Evolutionary conservation across 1,140 invertebrate species (phyloP).

Genomic region (Whitmania pigra): DNA sequence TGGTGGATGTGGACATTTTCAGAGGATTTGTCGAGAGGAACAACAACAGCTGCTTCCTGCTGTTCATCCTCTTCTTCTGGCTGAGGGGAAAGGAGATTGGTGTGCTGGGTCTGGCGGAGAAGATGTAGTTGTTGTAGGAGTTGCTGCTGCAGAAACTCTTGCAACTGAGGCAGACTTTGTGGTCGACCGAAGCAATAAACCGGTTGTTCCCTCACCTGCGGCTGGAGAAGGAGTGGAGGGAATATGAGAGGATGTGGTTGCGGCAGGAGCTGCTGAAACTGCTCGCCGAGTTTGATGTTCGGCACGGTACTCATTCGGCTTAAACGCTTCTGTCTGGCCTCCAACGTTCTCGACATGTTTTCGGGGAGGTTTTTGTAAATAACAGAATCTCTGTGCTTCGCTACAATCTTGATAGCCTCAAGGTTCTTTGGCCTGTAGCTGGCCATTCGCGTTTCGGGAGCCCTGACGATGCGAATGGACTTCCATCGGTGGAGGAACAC

Average conservation of each 20-base stretch:
- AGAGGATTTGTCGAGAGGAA: too few species aligned
- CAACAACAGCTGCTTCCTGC: background rate
- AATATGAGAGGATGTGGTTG: background rate
- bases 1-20: too few species aligned
- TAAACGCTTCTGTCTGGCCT: constrained; percentile 34
- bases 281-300: constrained; percentile 26
- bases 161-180: background rate
- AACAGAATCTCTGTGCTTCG: constrained; percentile 35
- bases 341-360: constrained; percentile 36
- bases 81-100: background rate
- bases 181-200: constrained; percentile 4
- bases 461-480: constrained; percentile 34
- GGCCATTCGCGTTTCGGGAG: constrained; percentile 31
- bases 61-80: background rate
- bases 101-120: background rate
- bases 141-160: background rate
- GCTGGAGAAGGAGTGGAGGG: background rate
- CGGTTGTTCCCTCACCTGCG: background rate
- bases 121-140: background rate
- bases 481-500: constrained; percentile 35
- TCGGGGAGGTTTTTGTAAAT: constrained; percentile 38
- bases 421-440: constrained; percentile 37
- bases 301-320: constrained; percentile 34
- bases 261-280: background rate
- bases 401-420: constrained; percentile 33